phyloP scores from a whole-genome alignment of 2,797 vertebrate genomes.

The Alectoris magna region DNA sequence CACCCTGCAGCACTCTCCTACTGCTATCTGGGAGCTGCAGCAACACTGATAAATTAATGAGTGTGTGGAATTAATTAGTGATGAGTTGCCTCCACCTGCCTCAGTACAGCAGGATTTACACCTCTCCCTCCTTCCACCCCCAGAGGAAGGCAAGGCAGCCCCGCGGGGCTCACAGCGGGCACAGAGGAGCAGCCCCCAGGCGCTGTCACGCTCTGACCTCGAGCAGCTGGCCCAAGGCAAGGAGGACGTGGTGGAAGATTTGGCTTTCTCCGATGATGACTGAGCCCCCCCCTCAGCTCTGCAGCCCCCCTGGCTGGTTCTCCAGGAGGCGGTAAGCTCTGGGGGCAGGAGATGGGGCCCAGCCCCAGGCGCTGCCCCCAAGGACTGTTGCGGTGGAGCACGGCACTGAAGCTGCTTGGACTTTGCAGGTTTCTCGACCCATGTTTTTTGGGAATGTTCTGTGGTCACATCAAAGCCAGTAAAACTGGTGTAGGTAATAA shows the following conservation, averaged over 20 bases:
- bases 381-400: background rate
- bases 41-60: slow-evolving; percentile 68
- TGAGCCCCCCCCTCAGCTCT: slow-evolving; percentile 48
- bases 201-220: slow-evolving; percentile 82
- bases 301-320: background rate
- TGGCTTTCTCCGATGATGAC: slow-evolving; percentile 90
- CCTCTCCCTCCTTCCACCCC: slow-evolving; percentile 5
- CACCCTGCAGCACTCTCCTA: background rate
- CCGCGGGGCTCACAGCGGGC: background rate
- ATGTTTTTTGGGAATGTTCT: background rate
- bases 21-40: slow-evolving; percentile 1
- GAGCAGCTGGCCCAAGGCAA: slow-evolving; percentile 87
- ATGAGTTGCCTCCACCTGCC: slow-evolving; percentile 40
- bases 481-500: background rate
- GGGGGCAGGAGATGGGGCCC: fast-evolving
- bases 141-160: slow-evolving; percentile 32
- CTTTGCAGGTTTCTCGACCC: background rate
- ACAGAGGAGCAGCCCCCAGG: background rate
- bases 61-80: slow-evolving; percentile 72
- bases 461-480: background rate
- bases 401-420: background rate
- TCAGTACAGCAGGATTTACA: slow-evolving; percentile 53
- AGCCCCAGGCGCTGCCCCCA: background rate
- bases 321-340: background rate
- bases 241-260: slow-evolving; percentile 91